Conservation (phyloP, 2,113 vertebrate genomes). For the Hepsetus odoe region DNA sequence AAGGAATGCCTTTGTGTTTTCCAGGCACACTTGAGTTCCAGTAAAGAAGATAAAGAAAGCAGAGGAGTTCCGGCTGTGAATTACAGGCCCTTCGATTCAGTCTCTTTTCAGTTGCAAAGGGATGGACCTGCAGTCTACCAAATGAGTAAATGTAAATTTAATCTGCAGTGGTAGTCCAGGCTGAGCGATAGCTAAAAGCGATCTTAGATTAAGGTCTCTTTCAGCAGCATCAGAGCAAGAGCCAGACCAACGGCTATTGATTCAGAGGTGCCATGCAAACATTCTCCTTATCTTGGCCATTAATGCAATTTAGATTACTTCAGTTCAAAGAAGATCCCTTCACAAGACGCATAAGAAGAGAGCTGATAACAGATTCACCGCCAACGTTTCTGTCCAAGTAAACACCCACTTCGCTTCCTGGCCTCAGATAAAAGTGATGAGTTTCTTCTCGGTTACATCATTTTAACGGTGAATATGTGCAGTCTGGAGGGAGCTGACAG, state of each 20-base stretch:
- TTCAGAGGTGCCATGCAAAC: not conserved
- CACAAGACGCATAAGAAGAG: not conserved
- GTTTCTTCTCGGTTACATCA: constrained; percentile 26
- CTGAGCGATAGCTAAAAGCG: not conserved
- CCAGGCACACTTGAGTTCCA: constrained; percentile 5
- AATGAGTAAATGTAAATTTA: no score
- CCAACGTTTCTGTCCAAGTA: not conserved
- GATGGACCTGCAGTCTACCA: no score
- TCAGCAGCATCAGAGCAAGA: not conserved
- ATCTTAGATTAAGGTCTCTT: not conserved
- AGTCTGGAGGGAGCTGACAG: not conserved
- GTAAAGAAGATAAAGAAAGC: constrained; percentile 29
- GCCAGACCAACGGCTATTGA: not conserved
- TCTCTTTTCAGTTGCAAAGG: not conserved
- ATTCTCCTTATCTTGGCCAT: not conserved
- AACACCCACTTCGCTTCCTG: not conserved
- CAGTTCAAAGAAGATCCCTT: not conserved
- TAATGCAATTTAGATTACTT: not conserved
- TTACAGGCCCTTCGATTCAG: constrained; percentile 47
- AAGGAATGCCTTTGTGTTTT: constrained; percentile 48
- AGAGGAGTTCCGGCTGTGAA: constrained; percentile 30
- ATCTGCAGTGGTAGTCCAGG: not conserved
- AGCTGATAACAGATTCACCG: not conserved
- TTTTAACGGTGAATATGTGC: constrained; percentile 4
- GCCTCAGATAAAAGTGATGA: constrained; percentile 6